Evolutionary conservation across 1,140 invertebrate species (phyloP).

Genomic region (Anthonomus grandis): DNA sequence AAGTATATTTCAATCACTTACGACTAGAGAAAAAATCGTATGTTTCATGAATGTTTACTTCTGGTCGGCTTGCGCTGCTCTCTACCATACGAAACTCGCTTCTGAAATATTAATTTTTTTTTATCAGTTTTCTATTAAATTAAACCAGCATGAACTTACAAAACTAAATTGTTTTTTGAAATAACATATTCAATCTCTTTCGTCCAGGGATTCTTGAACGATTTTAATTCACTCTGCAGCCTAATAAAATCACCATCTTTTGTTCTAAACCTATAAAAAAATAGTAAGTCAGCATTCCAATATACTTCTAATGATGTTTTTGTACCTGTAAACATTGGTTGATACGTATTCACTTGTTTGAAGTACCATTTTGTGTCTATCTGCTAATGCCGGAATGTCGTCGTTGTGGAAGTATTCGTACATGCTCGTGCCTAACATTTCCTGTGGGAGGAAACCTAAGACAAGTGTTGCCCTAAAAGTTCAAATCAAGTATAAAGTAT

Average conservation of each 20-base stretch:
- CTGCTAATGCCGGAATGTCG: constrained; percentile 75
- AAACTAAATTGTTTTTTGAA: constrained; percentile 75
- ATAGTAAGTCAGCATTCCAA: neutral
- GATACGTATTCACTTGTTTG: constrained; percentile 61
- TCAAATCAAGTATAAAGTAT: constrained; percentile 3
- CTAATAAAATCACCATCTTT: constrained; percentile 72
- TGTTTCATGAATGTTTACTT: constrained; percentile 52
- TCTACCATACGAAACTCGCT: constrained; percentile 54
- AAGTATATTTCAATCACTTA: constrained; percentile 40
- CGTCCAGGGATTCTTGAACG: constrained; percentile 88
- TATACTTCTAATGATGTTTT: neutral
- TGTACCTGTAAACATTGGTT: constrained; percentile 66
- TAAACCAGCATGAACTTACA: constrained; percentile 55
- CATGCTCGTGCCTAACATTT: constrained; percentile 86
- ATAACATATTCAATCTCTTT: constrained; percentile 88
- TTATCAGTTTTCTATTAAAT: too few species aligned
- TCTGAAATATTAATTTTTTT: too few species aligned
- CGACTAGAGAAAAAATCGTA: constrained; percentile 60
- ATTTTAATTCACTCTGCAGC: constrained; percentile 80
- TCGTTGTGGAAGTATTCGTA: constrained; percentile 90
- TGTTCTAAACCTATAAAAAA: constrained; percentile 71
- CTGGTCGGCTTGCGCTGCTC: constrained; percentile 51
- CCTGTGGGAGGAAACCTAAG: constrained; percentile 88
- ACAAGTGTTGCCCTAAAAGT: constrained; percentile 76
- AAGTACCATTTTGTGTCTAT: constrained; percentile 79